Base-by-base conservation (phyloP, 2,797 vertebrate genomes). In the Smutsia gigantea region DNA sequence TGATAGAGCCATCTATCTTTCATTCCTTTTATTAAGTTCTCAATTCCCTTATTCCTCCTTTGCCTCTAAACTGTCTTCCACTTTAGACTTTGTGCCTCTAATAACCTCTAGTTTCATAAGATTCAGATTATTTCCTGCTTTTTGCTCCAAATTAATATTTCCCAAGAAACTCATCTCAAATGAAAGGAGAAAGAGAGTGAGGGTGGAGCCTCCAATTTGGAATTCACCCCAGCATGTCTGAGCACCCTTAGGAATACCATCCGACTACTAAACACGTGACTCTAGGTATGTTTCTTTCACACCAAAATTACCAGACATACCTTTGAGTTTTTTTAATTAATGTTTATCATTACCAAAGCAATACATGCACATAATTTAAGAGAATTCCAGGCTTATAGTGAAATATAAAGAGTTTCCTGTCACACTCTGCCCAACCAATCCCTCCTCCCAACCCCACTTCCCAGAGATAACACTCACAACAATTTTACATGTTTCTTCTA, bases 391-490 rank as follows among this genome's bases (percentile, higher is more conserved):
- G 17, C 29, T 87, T 39, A 63, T 55, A 49, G 55, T 19, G 49
- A 96, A 95, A 83, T 66, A 19, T 17, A 55, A 81, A 23, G 77
- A 4, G 19, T 74, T 51, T 61, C 29, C 21, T 61, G n/a, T 10
- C 51, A 59, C 10, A 13, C 37, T 74, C 34, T 66, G 71, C 49
- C 37, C 57, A 37, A 5, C 59, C 18, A 17, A 42, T 74, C 72
- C 19, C 25, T 25, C 68, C 57, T 89, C 82, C 55, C 21, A 49
- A 39, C 49, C 55, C 64, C n/a, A 34, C 49, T 86, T 86, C 66
- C 31, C 63, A 83, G 66, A 94, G 42, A 85, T 72, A 92, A 96
- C 17, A 9, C 57, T 88, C 91, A 68, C 21, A 77, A 87, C 37
- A 53, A 86, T 84, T 89, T 68, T 46, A 92, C 46, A 74, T 69